Conservation (phyloP, 1,140 invertebrate genomes). For the Platyscapa corneri region DNA sequence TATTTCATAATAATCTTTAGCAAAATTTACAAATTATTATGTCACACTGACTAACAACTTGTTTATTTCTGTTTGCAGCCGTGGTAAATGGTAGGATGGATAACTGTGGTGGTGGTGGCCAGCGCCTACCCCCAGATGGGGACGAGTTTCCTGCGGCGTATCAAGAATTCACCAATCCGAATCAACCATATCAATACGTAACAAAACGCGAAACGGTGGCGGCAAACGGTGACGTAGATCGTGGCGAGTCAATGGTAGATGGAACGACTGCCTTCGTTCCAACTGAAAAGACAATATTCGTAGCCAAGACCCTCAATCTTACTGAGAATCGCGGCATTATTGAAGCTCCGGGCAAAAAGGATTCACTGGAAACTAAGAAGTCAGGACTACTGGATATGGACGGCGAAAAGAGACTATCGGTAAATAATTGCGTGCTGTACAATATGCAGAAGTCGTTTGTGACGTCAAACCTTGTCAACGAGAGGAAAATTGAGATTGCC, state of each 20-base stretch:
- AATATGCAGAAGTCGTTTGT: conserved; percentile 42
- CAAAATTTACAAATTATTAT: too few relatives aligned
- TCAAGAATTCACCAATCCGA: conserved; percentile 75
- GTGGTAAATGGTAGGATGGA: conserved; percentile 71
- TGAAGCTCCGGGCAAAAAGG: not conserved
- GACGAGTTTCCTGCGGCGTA: conserved; percentile 89
- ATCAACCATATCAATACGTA: conserved; percentile 62
- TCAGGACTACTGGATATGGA: not conserved
- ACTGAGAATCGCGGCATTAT: not conserved
- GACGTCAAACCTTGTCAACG: conserved; percentile 22
- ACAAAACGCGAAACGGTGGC: conserved; percentile 52
- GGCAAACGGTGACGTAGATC: conserved; percentile 42
- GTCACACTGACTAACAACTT: not conserved
- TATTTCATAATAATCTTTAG: too few relatives aligned
- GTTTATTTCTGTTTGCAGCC: conserved; percentile 55
- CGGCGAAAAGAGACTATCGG: not conserved
- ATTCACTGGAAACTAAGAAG: not conserved
- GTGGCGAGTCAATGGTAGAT: not conserved
- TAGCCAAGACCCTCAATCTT: not conserved
- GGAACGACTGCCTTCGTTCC: not conserved
- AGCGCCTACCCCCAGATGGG: conserved; percentile 88
- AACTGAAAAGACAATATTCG: not conserved
- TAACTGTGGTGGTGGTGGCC: conserved; percentile 69
- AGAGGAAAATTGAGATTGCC: conserved; percentile 65
- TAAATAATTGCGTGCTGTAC: conserved; percentile 23